Evolutionary conservation across 2,888 invertebrate species (phyloP), one percentile per base, ranked within the genome.

Genomic region (Lamellibrachia satsuma): DNA sequence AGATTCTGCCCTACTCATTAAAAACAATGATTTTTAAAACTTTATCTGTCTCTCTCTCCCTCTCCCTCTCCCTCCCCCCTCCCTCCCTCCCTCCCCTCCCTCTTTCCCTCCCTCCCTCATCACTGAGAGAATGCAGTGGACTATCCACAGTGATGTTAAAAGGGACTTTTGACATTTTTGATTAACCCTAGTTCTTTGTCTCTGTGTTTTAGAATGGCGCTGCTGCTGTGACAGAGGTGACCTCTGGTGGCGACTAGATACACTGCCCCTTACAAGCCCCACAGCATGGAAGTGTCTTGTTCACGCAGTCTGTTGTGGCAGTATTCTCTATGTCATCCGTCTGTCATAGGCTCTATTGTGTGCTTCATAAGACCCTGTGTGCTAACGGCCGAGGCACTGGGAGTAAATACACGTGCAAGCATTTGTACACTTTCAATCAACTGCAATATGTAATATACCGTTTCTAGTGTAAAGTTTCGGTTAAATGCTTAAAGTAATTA

Each of bases 391-490:
- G 75, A 39, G 75, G 75, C 75, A 75, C 75, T 6, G 75, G n/a
- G 22, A 75, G n/a, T 4, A 75, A 75, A 75, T 75, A 75, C 75
- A 75, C 75, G 22, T 75, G 22, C 75, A 75, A 15, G 75, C 75
- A 75, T 75, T 75, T 75, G 75, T 75, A 75, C 75, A 75, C 55
- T 55, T 55, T 9, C 7, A 55, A 55, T 55, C 9, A 9, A 75
- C 75, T 75, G 75, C 75, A 75, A 75, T 75, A n/a, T n/a, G n/a
- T 75, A 75, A 75, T 75, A 60, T 60, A 75, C 75, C n/a, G 75
- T 75, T 3, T 22, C 75, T 75, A 75, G 75, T 22, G 75, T 75
- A 4, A 22, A 75, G 75, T 75, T 11, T 75, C 75, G 22, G 75
- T n/a, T 6, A 22, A 75, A 22, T n/a, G 75, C 75, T 75, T 75